These are phyloP conservation scores for Gisinianus flammeolus DNA, from an alignment of 2,888 invertebrate species.

Conservation along the genomic window DNA sequence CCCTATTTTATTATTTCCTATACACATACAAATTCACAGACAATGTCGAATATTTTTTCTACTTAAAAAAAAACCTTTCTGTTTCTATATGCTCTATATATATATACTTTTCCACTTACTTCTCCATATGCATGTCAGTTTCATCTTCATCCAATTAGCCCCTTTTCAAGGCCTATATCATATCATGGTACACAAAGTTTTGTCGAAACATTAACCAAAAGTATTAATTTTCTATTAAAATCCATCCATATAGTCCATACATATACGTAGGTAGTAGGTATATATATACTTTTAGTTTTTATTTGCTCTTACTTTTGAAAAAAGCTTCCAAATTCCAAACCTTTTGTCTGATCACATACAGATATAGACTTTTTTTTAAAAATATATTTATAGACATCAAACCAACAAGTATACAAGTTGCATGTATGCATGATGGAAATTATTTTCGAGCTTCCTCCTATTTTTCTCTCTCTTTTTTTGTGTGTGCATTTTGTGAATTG, in stretches of 20 bases:
- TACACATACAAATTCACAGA: not conserved
- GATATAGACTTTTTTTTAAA: too few species aligned
- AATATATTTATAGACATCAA: too few species aligned
- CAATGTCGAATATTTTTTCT: not conserved
- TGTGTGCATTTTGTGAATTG: not conserved
- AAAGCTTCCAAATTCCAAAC: too few species aligned
- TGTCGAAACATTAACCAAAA: not conserved
- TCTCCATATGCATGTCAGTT: constrained; percentile 13
- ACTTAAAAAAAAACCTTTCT: constrained; percentile 5
- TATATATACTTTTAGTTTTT: constrained; percentile 6
- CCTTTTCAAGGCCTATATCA: constrained; percentile 24
- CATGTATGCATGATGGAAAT: too few species aligned
- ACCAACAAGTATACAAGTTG: too few species aligned
- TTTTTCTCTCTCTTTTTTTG: not conserved
- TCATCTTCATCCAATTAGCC: constrained; percentile 35
- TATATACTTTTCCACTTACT: not conserved
- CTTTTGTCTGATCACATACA: too few species aligned
- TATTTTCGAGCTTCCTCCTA: not conserved
- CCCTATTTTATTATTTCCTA: too few species aligned
- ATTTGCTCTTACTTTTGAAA: not conserved
- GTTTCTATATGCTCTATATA: not conserved
- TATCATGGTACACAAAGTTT: not conserved
- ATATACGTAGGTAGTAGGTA: not conserved
- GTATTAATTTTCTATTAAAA: constrained; percentile 17
- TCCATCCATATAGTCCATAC: not conserved